Percentiles rank a stretch among this genome's conserved stretches.
phyloP scores from a whole-genome alignment of 2,888 invertebrate genomes.

The Leptopilina syphax region DNA sequence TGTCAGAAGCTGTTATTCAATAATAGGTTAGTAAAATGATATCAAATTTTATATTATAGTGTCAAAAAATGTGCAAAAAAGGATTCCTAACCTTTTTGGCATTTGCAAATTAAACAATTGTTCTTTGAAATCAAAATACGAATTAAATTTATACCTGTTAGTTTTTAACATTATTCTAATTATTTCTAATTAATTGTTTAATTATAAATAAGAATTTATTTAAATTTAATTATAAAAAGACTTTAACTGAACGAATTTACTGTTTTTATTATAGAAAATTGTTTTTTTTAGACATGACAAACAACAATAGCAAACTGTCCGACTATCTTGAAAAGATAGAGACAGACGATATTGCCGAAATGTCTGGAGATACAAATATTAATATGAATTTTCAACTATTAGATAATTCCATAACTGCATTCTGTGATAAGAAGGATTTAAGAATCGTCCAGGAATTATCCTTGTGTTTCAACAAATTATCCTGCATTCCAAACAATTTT shows the following conservation, averaged over 20 bases:
- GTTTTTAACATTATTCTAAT: no score
- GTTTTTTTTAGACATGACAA: conserved; percentile 15
- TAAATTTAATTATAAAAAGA: no score
- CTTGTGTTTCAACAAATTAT: conserved; percentile 41
- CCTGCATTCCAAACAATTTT: conserved; percentile 45
- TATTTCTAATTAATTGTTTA: no score
- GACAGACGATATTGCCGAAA: background rate
- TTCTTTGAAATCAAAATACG: no score
- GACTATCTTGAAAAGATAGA: background rate
- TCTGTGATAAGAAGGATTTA: conserved; percentile 43
- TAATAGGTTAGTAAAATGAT: background rate
- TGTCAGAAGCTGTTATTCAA: no score
- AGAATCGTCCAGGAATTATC: conserved; percentile 33
- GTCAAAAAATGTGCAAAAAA: background rate
- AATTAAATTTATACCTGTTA: no score
- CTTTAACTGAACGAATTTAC: background rate
- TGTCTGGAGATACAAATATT: background rate
- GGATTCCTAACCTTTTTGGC: background rate
- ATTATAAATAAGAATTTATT: no score
- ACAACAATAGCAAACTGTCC: background rate
- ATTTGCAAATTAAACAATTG: no score
- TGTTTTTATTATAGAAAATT: background rate
- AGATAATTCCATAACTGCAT: conserved; percentile 27
- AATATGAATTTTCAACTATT: conserved; percentile 39
- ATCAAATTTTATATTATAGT: background rate